These are phyloP conservation scores for Onthophagus sagittarius DNA, from an alignment of 2,888 invertebrate genomes.

Conservation along the genomic window DNA sequence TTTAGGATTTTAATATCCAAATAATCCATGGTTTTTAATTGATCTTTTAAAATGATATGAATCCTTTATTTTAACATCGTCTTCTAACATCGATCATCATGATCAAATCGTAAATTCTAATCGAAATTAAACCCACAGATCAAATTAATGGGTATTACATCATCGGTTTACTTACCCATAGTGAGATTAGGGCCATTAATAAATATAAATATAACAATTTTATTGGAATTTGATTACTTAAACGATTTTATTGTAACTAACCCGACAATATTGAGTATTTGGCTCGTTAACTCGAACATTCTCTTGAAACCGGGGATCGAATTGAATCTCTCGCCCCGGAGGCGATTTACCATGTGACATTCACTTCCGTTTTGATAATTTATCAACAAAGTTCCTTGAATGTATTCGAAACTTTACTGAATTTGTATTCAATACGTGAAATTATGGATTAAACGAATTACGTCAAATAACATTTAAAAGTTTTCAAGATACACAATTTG, in stretches of 20 bases:
- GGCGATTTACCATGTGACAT: background rate
- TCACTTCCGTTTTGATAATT: background rate
- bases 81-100: no score
- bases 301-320: background rate
- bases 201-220: background rate
- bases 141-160: background rate
- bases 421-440: no score
- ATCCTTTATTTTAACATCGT: no score
- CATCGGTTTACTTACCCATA: background rate
- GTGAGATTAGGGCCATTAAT: background rate
- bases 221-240: background rate
- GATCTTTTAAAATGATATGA: no score
- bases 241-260: no score
- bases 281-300: background rate
- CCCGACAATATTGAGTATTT: background rate
- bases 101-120: background rate
- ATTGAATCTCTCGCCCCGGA: background rate
- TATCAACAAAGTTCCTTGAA: background rate
- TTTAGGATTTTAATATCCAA: no score
- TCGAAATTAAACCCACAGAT: background rate
- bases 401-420: background rate
- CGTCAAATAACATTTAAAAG: background rate
- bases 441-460: no score
- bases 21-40: no score
- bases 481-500: background rate